These are phyloP conservation scores for Molossus molossus DNA, from an alignment of 2,797 vertebrate genomes.

Conservation along the genomic window DNA sequence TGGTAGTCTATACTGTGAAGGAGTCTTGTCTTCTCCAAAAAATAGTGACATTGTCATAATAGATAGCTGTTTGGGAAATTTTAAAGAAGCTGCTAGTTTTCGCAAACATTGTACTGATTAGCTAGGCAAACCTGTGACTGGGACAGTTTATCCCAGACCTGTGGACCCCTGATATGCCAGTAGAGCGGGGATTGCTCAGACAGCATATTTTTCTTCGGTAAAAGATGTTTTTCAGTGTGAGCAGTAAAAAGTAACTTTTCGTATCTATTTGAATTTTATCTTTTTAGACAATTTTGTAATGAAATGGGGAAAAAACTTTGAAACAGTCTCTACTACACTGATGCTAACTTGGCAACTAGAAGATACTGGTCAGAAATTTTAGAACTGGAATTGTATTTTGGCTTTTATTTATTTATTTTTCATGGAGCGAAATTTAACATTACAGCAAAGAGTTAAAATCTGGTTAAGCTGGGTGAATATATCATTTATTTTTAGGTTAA, in stretches of 20 bases:
- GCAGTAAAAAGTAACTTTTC: constrained; percentile 1
- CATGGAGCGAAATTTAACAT: background rate
- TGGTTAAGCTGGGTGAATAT: background rate
- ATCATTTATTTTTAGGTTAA: constrained; percentile 31
- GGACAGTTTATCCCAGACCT: background rate
- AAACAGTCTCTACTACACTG: background rate
- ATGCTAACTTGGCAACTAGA: background rate
- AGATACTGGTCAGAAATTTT: background rate
- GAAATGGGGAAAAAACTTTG: background rate
- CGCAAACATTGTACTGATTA: background rate
- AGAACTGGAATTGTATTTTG: background rate
- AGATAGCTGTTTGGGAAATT: background rate
- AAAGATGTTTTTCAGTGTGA: background rate
- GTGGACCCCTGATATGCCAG: background rate
- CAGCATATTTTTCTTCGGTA: constrained; percentile 32
- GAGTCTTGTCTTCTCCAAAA: background rate
- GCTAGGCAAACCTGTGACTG: background rate
- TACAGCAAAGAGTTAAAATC: background rate
- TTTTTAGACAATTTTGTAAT: constrained; percentile 38
- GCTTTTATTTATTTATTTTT: background rate
- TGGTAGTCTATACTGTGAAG: background rate
- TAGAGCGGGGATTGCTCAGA: background rate
- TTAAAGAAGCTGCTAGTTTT: background rate
- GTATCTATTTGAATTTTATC: constrained; percentile 28
- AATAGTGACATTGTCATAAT: background rate